A percentile compares a stretch with the other conserved stretches of the same genome.
Evolutionary conservation across 2,888 invertebrate species (phyloP).

Genomic region (Eutolmus rufibarbis): DNA sequence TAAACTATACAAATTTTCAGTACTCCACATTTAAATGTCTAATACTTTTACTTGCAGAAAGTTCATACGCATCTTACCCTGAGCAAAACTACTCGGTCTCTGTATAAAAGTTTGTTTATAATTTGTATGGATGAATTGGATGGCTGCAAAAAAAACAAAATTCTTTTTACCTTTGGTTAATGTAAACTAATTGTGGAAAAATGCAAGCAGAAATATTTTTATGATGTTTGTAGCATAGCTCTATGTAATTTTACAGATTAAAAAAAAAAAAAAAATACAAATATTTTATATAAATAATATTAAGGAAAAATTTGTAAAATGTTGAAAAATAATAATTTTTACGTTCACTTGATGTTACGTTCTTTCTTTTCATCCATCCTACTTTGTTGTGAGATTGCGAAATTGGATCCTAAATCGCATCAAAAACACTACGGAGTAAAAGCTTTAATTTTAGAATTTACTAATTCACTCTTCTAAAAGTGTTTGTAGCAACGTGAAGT

Average conservation of each 20-base stretch:
- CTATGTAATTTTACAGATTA: constrained; percentile 46
- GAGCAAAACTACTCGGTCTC: constrained; percentile 61
- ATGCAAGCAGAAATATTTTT: constrained; percentile 46
- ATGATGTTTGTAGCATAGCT: constrained; percentile 48
- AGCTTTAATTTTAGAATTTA: not conserved
- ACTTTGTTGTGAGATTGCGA: not conserved
- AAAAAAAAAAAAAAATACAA: constrained; percentile 24
- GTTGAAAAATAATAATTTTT: constrained; percentile 31
- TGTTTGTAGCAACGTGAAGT: constrained; percentile 59
- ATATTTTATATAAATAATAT: constrained; percentile 42
- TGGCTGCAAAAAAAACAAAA: constrained; percentile 37
- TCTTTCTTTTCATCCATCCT: not conserved
- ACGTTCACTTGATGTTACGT: not conserved
- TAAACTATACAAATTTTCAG: not conserved
- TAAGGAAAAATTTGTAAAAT: constrained; percentile 38
- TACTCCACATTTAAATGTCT: constrained; percentile 12
- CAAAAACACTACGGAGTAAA: no score
- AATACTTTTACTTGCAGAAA: constrained; percentile 55
- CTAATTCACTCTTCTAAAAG: constrained; percentile 47
- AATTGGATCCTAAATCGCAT: not conserved
- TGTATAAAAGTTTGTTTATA: constrained; percentile 51
- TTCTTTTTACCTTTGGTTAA: constrained; percentile 40
- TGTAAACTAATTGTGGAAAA: constrained; percentile 42
- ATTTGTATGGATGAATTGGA: constrained; percentile 42
- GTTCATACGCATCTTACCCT: constrained; percentile 58